Evolutionary conservation across 2,888 invertebrate species (phyloP).

Genomic region (Xestia c-nigrum): DNA sequence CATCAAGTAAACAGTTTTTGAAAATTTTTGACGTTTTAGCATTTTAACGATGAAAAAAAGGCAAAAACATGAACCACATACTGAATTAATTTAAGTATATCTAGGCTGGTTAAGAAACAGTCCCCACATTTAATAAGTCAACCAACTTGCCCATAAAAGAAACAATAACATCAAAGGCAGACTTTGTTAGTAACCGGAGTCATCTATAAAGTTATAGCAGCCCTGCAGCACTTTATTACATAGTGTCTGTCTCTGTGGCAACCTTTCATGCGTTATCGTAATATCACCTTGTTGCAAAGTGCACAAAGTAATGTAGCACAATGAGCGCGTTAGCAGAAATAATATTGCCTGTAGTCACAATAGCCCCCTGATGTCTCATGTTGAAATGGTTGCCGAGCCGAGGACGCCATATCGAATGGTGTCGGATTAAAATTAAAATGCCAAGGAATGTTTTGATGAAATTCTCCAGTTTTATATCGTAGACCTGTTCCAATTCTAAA

Average conservation of each 20-base stretch:
- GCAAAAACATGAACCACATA: neutral
- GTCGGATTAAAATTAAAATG: conserved; percentile 33
- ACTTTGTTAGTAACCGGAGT: conserved; percentile 15
- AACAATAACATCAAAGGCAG: conserved; percentile 15
- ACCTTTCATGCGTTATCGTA: conserved; percentile 33
- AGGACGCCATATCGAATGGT: conserved; percentile 22
- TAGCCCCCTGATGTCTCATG: conserved; percentile 38
- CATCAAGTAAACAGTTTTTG: neutral
- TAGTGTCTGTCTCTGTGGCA: conserved; percentile 25
- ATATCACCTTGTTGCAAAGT: conserved; percentile 30
- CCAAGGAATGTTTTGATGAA: conserved; percentile 38
- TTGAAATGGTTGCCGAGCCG: conserved; percentile 24
- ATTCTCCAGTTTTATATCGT: conserved; percentile 16
- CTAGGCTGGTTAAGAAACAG: neutral
- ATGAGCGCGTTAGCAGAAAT: conserved; percentile 43
- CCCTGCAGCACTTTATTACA: conserved; percentile 4
- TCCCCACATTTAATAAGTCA: neutral
- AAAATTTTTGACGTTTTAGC: neutral
- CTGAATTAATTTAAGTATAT: neutral
- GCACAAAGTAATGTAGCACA: conserved; percentile 35
- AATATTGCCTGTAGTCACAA: conserved; percentile 30
- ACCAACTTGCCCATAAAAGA: neutral
- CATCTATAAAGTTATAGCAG: conserved; percentile 4
- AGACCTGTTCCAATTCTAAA: conserved; percentile 4
- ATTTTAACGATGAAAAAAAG: neutral